Evolutionary conservation across 2,888 invertebrate genomes (phyloP), one percentile per base, ranked within the genome.

Genomic region (Zaprionus obscuricornis): DNA sequence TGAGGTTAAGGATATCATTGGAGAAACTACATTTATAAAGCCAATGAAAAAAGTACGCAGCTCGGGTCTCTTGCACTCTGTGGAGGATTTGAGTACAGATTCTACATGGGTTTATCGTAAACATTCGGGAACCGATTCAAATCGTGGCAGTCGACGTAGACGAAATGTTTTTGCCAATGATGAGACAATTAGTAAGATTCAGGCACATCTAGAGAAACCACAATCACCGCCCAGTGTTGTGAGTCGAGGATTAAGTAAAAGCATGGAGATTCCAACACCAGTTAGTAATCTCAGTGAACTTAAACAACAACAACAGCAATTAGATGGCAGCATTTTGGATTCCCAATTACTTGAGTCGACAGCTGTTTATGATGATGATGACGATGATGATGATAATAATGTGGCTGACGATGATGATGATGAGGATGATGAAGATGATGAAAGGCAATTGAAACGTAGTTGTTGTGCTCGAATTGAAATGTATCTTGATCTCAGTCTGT

Each of bases 31-130:
- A 16, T 91, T 90, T 31, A 90, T 92, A 74, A 92, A 92, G 59
- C 92, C 92, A 27, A 92, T 92, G 68, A 91, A 94, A 1, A 93
- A 94, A 16, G 94, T 94, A 1, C 91, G 94, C 5, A 94, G 94
- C 6, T 94, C 94, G 0, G 94, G 94, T 1, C 92, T 94, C 46
- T 90, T 94, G 3, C 94, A 95, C 85, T 94, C 94, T 0, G 94
- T 95, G 0, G 95, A 95, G 85, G 95, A 95, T 77, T 90, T 95
- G 7, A 94, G 93, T 37, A 94, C 95, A 0, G 94, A 94, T 89
- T 94, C 94, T 8, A 95, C 95, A 0, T 94, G 94, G 85, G 94
- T 94, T 0, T 94, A 94, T 86, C 94, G 94, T 71, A 89, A 90
- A 24, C 89, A 90, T 26, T 88, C 88, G 0, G 88, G 89, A 10